Percentiles rank a stretch among this genome's conserved stretches.
These are phyloP conservation scores for Solenodon paradoxus DNA, from an alignment of 2,113 vertebrate genomes.

Conservation along the genomic window DNA sequence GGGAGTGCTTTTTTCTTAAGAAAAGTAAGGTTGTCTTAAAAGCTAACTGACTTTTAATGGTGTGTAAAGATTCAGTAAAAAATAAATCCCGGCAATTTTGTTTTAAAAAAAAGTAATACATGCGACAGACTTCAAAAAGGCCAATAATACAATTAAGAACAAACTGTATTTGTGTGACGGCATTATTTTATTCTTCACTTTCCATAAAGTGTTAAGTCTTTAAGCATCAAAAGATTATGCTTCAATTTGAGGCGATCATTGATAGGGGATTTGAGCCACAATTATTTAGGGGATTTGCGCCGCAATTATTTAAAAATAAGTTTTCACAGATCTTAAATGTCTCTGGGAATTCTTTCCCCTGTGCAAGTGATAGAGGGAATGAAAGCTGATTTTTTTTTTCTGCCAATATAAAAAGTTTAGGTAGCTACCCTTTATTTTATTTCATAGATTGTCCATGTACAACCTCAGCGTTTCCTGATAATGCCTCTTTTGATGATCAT, in stretches of 20 bases:
- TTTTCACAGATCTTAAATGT: constrained; percentile 61
- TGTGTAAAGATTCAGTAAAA: constrained; percentile 37
- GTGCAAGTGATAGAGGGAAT: constrained; percentile 54
- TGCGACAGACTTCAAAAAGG: constrained; percentile 67
- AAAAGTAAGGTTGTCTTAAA: constrained; percentile 66
- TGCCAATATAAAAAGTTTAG: not conserved
- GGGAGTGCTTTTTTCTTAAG: constrained; percentile 51
- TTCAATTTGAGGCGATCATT: constrained; percentile 56
- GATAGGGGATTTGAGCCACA: constrained; percentile 53
- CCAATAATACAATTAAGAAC: constrained; percentile 69
- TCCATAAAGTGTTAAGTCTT: constrained; percentile 57
- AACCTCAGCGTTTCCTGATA: not conserved
- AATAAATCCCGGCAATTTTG: constrained; percentile 60
- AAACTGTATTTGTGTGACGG: constrained; percentile 64
- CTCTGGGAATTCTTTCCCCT: constrained; percentile 53
- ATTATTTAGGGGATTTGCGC: constrained; percentile 67
- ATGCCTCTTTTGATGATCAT: not conserved
- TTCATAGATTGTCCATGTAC: not conserved
- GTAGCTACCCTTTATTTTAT: not conserved
- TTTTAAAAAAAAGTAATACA: constrained; percentile 67
- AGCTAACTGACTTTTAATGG: constrained; percentile 67
- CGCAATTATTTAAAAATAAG: constrained; percentile 66
- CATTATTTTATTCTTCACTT: constrained; percentile 67
- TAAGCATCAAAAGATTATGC: constrained; percentile 58
- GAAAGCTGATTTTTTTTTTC: constrained; percentile 3